Base-by-base conservation (phyloP, 2,888 invertebrate species). In the Tiliacea aurago region DNA sequence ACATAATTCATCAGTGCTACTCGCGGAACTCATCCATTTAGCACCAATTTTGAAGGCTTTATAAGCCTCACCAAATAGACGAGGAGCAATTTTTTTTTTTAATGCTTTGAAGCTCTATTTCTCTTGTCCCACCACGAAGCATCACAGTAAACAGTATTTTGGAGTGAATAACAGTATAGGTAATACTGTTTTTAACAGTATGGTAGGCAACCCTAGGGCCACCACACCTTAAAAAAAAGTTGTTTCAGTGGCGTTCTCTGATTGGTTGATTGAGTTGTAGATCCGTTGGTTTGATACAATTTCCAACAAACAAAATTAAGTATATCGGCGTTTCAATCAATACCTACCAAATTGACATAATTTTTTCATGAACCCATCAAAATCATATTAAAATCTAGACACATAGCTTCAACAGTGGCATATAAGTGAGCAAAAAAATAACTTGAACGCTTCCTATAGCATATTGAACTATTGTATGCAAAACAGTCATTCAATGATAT, bases 401-500 rank as follows among this genome's bases (percentile, higher is more conserved):
- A 51, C n/a, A 51, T 80, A 49, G 15, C 9, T 69, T 63, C n/a
- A 58, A 71, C 53, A 51, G 47, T 45, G 23, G 15, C 59, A 58
- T 64, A 65, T 10, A 47, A 11, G 55, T 63, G 13, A 23, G 13
- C 20, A 63, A 10, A 62, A 53, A 69, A 56, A 66, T 61, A 67
- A 55, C 45, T 49, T 45, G 37, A 75, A 49, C 23, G 64, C 65
- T 66, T 49, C 66, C 15, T 62, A 45, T 58, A 70, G 18, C n/a
- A 45, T 58, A 63, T 41, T 65, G 20, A 61, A 65, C 70, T 15
- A 76, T 83, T 85, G 80, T 83, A 84, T 85, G 84, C 75, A 70
- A 76, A 85, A 55, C 59, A 70, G 58, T 61, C 56, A 77, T 80
- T 75, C 51, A 84, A 73, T 72, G 61, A 63, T 70, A 70, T 78